phyloP scores from a whole-genome alignment of 2,888 invertebrate species.

The Rosalia funebris region DNA sequence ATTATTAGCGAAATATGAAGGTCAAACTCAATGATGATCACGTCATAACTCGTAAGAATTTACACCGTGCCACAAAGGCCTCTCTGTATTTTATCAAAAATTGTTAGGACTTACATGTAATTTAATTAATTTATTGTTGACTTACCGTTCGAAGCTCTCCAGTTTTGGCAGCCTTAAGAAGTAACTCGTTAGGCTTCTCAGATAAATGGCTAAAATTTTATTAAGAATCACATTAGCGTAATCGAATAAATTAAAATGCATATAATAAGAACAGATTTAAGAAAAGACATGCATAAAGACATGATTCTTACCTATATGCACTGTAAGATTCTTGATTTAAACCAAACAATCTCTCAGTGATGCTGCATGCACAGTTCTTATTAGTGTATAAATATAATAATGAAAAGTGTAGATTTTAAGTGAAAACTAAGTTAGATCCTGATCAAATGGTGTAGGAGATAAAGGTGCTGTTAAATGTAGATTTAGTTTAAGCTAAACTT shows the following conservation, averaged over 20 bases:
- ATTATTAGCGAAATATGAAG: no score
- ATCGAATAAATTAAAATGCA: not conserved
- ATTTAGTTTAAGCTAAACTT: slow-evolving; percentile 29
- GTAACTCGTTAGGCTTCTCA: slow-evolving; percentile 84
- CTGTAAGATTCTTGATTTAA: slow-evolving; percentile 81
- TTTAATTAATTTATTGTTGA: no score
- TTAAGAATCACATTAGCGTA: slow-evolving; percentile 29
- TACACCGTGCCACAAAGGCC: no score
- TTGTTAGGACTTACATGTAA: no score
- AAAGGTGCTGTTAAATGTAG: slow-evolving; percentile 36
- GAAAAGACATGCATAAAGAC: slow-evolving; percentile 20
- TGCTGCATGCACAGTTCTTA: slow-evolving; percentile 76
- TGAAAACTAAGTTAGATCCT: slow-evolving; percentile 32
- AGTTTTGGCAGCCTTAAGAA: slow-evolving; percentile 84
- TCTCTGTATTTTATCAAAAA: no score
- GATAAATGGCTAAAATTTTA: slow-evolving; percentile 75
- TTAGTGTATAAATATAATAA: slow-evolving; percentile 45
- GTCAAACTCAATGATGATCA: no score
- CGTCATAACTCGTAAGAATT: not conserved
- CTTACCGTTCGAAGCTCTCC: slow-evolving; percentile 83
- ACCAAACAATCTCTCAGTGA: slow-evolving; percentile 83
- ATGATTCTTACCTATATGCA: slow-evolving; percentile 69
- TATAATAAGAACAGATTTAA: slow-evolving; percentile 12
- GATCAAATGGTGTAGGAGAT: slow-evolving; percentile 21
- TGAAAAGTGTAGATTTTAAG: slow-evolving; percentile 35